A percentile compares a stretch with the other conserved stretches of the same genome.
Conservation (phyloP, 2,888 invertebrate species). For the Maniola hyperantus region DNA sequence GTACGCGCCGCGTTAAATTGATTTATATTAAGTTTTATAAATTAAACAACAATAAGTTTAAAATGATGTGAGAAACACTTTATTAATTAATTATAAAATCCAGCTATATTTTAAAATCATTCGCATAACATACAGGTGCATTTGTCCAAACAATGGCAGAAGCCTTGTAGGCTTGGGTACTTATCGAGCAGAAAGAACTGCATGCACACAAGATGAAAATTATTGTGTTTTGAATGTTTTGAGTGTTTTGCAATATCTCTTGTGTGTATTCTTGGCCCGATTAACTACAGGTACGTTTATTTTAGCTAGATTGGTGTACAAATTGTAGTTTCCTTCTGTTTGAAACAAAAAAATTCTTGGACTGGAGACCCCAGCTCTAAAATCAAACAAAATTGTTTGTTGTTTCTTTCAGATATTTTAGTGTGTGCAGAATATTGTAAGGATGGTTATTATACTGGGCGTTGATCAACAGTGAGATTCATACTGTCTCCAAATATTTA, state of each 20-base stretch:
- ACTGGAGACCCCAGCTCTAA: no score
- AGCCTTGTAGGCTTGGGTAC: conserved; percentile 68
- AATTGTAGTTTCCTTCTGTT: not conserved
- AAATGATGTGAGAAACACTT: conserved; percentile 25
- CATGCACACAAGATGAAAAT: conserved; percentile 67
- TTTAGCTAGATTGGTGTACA: not conserved
- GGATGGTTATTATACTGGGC: conserved; percentile 82
- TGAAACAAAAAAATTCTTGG: not conserved
- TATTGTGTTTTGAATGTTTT: conserved; percentile 78
- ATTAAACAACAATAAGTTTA: conserved; percentile 18
- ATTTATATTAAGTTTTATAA: conserved; percentile 33
- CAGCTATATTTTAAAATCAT: conserved; percentile 14
- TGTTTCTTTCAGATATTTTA: conserved; percentile 80
- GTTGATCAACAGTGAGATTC: conserved; percentile 76
- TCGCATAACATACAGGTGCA: conserved; percentile 43
- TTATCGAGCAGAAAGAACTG: conserved; percentile 61
- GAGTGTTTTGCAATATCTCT: conserved; percentile 82
- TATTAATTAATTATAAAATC: conserved; percentile 13
- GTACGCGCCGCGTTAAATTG: conserved; percentile 48
- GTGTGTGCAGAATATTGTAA: conserved; percentile 82
- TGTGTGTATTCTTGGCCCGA: conserved; percentile 82
- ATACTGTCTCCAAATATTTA: conserved; percentile 81
- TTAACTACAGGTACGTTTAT: conserved; percentile 77
- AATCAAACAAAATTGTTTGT: conserved; percentile 25
- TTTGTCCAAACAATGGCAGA: conserved; percentile 68